These are phyloP conservation scores for Lissonota sp. DNA, from an alignment of 2,888 invertebrate species.

Conservation along the genomic window DNA sequence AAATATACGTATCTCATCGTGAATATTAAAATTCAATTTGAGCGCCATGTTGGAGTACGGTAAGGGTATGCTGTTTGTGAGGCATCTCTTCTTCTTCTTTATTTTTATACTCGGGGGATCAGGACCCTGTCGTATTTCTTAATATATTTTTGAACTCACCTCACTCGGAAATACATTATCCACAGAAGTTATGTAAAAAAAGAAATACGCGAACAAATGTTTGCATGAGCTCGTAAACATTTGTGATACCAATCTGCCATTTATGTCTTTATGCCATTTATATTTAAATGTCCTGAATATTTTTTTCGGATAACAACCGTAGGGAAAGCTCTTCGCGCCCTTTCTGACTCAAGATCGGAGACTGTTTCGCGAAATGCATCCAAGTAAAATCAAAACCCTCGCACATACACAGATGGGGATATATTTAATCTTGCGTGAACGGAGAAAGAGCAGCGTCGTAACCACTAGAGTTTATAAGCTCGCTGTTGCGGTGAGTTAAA, in stretches of 20 bases:
- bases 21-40: not conserved
- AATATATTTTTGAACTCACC: too few species aligned
- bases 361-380: conserved; percentile 1
- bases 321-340: too few species aligned
- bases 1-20: conserved; percentile 17
- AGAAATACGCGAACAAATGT: conserved; percentile 17
- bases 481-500: conserved; percentile 68
- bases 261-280: too few species aligned
- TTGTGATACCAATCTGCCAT: conserved; percentile 32
- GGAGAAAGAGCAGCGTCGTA: conserved; percentile 42
- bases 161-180: too few species aligned
- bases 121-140: too few species aligned
- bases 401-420: not conserved
- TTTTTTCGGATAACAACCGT: too few species aligned
- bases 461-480: conserved; percentile 54
- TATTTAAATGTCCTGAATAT: too few species aligned
- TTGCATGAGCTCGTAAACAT: conserved; percentile 13
- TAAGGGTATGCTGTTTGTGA: not conserved
- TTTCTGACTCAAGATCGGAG: too few species aligned
- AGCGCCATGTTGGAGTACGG: too few species aligned
- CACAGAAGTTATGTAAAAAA: not conserved
- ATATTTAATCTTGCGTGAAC: conserved; percentile 12
- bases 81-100: not conserved
- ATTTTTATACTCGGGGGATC: not conserved
- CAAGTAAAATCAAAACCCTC: conserved; percentile 10